These are phyloP conservation scores for Drosophila busckii DNA, from an alignment of 1,140 invertebrate genomes.

Conservation along the genomic window DNA sequence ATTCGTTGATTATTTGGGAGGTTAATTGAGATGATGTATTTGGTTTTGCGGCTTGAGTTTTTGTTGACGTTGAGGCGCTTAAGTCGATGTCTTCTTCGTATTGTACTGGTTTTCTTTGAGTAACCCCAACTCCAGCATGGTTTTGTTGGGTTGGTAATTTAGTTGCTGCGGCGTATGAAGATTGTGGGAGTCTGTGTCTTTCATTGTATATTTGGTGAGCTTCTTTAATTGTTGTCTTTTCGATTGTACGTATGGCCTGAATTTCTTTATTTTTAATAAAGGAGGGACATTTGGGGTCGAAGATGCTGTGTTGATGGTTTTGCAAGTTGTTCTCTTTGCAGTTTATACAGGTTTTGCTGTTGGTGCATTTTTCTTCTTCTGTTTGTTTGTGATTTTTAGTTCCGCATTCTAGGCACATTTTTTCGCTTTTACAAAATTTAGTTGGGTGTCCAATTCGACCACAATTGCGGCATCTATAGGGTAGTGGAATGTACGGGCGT, in stretches of 20 bases:
- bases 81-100: too few relatives aligned
- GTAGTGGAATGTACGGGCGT: constrained; percentile 3
- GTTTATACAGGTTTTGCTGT: constrained; percentile 7
- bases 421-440: not conserved
- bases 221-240: constrained; percentile 9
- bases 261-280: constrained; percentile 17
- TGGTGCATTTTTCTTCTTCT: too few relatives aligned
- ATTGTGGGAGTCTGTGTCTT: not conserved
- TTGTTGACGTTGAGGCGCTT: too few relatives aligned
- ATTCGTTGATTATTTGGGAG: too few relatives aligned
- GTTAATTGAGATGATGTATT: too few relatives aligned
- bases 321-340: constrained; percentile 7
- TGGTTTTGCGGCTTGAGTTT: too few relatives aligned
- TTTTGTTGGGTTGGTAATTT: not conserved
- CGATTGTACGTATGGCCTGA: not conserved
- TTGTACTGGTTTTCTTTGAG: too few relatives aligned
- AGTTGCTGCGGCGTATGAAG: not conserved
- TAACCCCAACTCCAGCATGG: too few relatives aligned
- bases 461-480: constrained; percentile 5
- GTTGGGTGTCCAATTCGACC: constrained; percentile 7
- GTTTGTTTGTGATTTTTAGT: too few relatives aligned
- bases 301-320: constrained; percentile 8
- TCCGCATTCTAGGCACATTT: constrained; percentile 7
- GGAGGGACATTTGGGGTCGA: constrained; percentile 6
- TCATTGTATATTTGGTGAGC: constrained; percentile 10